These are phyloP conservation scores for Proterorhinus semilunaris DNA, from an alignment of 2,113 vertebrate genomes.

Conservation along the genomic window DNA sequence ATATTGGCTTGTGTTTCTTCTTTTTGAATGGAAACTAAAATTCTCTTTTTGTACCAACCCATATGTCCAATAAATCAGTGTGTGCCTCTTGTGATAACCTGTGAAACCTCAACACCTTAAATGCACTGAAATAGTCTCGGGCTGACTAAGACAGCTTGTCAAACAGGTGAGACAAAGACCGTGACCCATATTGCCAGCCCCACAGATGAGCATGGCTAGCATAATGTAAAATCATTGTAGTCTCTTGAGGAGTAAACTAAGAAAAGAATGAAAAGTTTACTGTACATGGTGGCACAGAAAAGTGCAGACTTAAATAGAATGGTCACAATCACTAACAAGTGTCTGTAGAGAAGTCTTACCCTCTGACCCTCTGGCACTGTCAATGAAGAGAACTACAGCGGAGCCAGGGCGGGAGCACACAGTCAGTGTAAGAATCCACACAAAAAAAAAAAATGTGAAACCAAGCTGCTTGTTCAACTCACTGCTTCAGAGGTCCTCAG, in stretches of 20 bases:
- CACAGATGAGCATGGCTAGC: conserved; percentile 13
- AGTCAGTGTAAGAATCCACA: neutral
- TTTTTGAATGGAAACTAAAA: neutral
- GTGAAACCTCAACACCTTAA: conserved; percentile 27
- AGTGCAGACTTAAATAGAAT: neutral
- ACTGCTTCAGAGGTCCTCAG: conserved; percentile 9
- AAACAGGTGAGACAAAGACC: conserved; percentile 73
- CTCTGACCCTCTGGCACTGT: conserved; percentile 35
- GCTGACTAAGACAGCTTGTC: conserved; percentile 72
- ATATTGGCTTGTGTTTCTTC: neutral
- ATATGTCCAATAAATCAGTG: neutral
- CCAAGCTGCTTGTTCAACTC: conserved; percentile 14
- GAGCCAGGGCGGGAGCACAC: conserved; percentile 25
- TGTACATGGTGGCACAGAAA: neutral
- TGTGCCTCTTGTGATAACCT: neutral
- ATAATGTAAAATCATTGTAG: neutral
- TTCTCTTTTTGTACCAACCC: neutral
- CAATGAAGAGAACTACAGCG: conserved; percentile 20
- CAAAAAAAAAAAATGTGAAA: conserved; percentile 19
- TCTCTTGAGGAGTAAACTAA: conserved; percentile 9
- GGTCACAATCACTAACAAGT: neutral
- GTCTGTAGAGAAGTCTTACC: conserved; percentile 51
- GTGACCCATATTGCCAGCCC: conserved; percentile 19
- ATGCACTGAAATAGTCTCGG: conserved; percentile 41
- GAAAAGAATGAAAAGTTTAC: neutral